Base-by-base conservation (phyloP, 1,140 invertebrate species). In the Elymnias hypermnestra region DNA sequence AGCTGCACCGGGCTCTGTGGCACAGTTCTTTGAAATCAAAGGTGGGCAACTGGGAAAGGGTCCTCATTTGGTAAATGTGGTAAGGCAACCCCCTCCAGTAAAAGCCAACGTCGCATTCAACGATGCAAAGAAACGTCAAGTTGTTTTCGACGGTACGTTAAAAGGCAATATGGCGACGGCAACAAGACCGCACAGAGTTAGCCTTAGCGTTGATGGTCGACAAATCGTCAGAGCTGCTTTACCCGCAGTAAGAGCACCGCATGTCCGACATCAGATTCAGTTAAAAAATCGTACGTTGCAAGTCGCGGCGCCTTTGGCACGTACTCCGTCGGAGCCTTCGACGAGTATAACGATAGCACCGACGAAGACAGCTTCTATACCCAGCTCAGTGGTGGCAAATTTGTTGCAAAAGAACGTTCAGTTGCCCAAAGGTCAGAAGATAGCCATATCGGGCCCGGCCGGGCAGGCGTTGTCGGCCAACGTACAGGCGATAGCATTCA, bases 1-100 rank as follows among this genome's bases (percentile, higher is more conserved):
- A 36, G 63, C 72, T 5, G 58, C 65, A 0, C 67, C 70, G 6
- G 73, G 73, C 14, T 65, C 67, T 0, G 70, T 79, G 3, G 60
- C 76, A 14, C 79, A 83, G 43, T 71, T 74, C 49, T 77, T 77
- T 43, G 79, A 83, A 44, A 79, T 83, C 48, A 81, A 81, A 38
- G 51, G 64, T 26, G 72, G 70, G 0, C 72, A 74, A 25, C 41
- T 83, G 0, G 73, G 63, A 8, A 74, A 75, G 25, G 77, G 74
- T 0, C 58, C 73, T 14, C 78, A 79, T 19, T 47, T 83, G 5
- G 72, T 83, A 6, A 83, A 83, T 54, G 78, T 83, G 1, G 52
- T 83, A 8, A 45, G 78, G 0, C 72, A 67, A n/a, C 67, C 73
- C 14, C 62, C 44, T 12, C 73, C 69, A 5, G 63, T 50, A 1